A percentile compares a stretch with the other conserved stretches of the same genome.
These are phyloP conservation scores for Cetoscarus ocellatus DNA, from an alignment of 2,797 vertebrate species.

Conservation along the genomic window DNA sequence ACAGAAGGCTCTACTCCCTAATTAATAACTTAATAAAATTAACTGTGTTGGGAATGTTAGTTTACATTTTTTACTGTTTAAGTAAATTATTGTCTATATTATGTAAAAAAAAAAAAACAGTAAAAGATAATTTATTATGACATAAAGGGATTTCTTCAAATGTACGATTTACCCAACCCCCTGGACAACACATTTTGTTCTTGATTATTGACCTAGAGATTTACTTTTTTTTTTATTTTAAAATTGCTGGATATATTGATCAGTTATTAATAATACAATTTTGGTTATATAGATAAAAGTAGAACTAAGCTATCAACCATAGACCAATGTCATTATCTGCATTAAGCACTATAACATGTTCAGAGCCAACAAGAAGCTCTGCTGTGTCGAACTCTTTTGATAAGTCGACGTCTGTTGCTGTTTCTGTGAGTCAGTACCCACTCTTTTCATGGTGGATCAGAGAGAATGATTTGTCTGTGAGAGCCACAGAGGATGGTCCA, in stretches of 20 bases:
- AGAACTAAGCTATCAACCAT: not conserved
- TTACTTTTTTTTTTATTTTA: not conserved
- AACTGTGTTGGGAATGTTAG: too few species aligned
- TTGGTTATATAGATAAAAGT: not conserved
- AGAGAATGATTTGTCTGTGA: constrained; percentile 48
- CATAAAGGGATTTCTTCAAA: too few species aligned
- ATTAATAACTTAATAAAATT: too few species aligned
- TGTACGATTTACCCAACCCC: too few species aligned
- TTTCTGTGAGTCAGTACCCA: constrained; percentile 8
- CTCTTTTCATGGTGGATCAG: constrained; percentile 46
- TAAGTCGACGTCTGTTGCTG: constrained; percentile 14
- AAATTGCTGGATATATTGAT: not conserved
- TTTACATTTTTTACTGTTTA: too few species aligned
- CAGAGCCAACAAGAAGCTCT: constrained; percentile 9
- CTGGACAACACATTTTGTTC: not conserved
- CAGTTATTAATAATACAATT: not conserved
- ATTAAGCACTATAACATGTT: constrained; percentile 1
- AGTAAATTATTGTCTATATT: not conserved
- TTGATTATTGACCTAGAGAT: not conserved
- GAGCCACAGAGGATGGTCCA: constrained; percentile 33
- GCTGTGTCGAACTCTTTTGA: constrained; percentile 5
- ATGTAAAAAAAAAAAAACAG: constrained; percentile 1
- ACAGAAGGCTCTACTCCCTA: too few species aligned
- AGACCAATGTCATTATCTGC: not conserved
- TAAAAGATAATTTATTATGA: too few species aligned